These are phyloP conservation scores for Etheostoma cragini DNA, from an alignment of 2,113 vertebrate genomes.

Conservation along the genomic window DNA sequence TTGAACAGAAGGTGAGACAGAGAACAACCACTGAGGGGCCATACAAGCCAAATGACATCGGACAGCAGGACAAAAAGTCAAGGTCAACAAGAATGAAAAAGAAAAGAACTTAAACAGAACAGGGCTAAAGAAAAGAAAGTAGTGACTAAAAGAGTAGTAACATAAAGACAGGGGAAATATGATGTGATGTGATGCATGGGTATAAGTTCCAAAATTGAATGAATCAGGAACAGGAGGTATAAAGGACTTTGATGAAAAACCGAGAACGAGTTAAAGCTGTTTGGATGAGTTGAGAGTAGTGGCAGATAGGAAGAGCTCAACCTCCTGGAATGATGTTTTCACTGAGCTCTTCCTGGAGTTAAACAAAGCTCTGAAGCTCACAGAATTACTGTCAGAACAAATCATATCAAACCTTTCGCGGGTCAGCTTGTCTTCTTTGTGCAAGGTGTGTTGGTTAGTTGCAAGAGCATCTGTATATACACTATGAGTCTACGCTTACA, in stretches of 20 bases:
- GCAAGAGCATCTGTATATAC: conserved; percentile 28
- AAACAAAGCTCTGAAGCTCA: conserved; percentile 63
- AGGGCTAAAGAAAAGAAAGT: conserved; percentile 13
- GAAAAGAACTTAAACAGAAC: neutral
- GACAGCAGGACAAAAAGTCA: conserved; percentile 28
- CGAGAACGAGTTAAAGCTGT: conserved; percentile 36
- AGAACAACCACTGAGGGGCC: conserved; percentile 22
- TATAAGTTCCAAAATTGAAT: neutral
- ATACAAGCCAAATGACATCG: conserved; percentile 23
- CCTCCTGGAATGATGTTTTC: conserved; percentile 68
- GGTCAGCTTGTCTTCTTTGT: conserved; percentile 33
- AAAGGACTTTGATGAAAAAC: conserved; percentile 36
- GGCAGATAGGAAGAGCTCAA: conserved; percentile 41
- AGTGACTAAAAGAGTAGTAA: neutral
- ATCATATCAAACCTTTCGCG: conserved; percentile 59
- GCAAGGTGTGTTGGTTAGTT: conserved; percentile 23
- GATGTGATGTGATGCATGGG: conserved; percentile 2
- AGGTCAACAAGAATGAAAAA: conserved; percentile 29
- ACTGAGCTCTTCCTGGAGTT: conserved; percentile 58
- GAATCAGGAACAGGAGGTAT: neutral
- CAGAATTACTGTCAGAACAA: conserved; percentile 72
- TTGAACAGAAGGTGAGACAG: conserved; percentile 17
- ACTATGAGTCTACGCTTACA: neutral
- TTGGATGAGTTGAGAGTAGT: conserved; percentile 48
- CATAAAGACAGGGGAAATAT: conserved; percentile 14